Base-by-base conservation (phyloP, 1,140 invertebrate genomes). In the Philotrypesis tridentata region DNA sequence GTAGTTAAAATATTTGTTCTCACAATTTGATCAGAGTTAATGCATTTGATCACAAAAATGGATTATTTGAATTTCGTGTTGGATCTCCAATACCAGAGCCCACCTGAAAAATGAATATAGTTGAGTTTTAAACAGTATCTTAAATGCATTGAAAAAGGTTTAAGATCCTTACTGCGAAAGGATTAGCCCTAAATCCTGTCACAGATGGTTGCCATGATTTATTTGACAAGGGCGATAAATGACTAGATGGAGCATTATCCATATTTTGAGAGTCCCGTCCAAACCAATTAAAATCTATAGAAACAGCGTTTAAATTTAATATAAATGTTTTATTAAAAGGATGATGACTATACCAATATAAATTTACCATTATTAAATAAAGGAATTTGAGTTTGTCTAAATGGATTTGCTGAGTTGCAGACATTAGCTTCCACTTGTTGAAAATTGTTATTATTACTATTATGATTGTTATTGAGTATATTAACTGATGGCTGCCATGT, bases 151-250 rank as follows among this genome's bases (percentile, higher is more conserved):
- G 33, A 67, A 82, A 48, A 78, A 70, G 79, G 72, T 83, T 80
- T n/a, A 1, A 65, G 8, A 27, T 73, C 83, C 85, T 87, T 86
- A 91, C 91, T 87, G 89, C 88, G 85, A 92, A 92, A 82, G 91
- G 90, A 87, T 92, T 92, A 75, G 90, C 90, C 77, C 90, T 90
- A 86, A 89, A 91, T 79, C 88, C 86, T 61, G 90, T 87, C 82
- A 91, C 89, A 79, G 87, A 88, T 70, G 90, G 90, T 87, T 91
- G 90, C 91, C 91, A 92, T 27, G 89, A 87, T 89, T 91, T 92
- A 71, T 89, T 89, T 48, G 90, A 85, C 83, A 91, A 86, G 80
- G 89, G 86, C 77, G 90, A 89, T 86, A 89, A 83, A 85, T 91
- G 89, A 91, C 89, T 91, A 88, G 90, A 90, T 87, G 90, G 86